A percentile compares a stretch with the other conserved stretches of the same genome.
These are phyloP conservation scores for Myopa tessellatipennis DNA, from an alignment of 2,888 invertebrate species.

Conservation along the genomic window DNA sequence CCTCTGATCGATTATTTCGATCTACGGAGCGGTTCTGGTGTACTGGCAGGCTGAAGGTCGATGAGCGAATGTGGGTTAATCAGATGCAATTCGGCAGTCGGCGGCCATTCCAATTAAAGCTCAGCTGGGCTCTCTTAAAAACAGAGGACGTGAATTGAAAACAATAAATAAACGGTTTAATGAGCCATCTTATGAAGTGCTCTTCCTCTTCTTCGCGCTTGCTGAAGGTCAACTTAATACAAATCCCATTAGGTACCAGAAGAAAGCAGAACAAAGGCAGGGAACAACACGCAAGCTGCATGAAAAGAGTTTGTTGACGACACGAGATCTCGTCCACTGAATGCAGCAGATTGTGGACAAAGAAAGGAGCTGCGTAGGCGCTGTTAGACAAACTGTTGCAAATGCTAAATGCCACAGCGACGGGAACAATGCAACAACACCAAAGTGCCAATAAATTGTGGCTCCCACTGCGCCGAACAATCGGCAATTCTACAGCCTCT, in stretches of 20 bases:
- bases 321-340: too few relatives aligned
- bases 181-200: background rate
- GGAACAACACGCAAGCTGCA: background rate
- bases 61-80: slow-evolving; percentile 3
- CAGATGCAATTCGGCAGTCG: background rate
- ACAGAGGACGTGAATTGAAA: background rate
- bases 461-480: slow-evolving; percentile 18
- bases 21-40: too few relatives aligned
- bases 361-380: background rate
- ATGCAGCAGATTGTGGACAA: too few relatives aligned
- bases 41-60: too few relatives aligned
- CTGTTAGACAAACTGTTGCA: slow-evolving; percentile 3
- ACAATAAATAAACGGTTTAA: background rate
- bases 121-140: background rate
- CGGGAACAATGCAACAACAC: slow-evolving; percentile 9
- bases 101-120: background rate
- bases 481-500: slow-evolving; percentile 31
- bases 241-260: slow-evolving; percentile 22
- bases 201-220: background rate
- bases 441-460: slow-evolving; percentile 31
- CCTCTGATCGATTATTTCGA: too few relatives aligned
- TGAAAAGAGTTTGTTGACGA: too few relatives aligned
- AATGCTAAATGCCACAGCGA: background rate
- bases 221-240: slow-evolving; percentile 6
- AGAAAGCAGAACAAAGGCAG: background rate